Base-by-base conservation (phyloP, 1,140 invertebrate genomes). In the Drosophila takahashii region DNA sequence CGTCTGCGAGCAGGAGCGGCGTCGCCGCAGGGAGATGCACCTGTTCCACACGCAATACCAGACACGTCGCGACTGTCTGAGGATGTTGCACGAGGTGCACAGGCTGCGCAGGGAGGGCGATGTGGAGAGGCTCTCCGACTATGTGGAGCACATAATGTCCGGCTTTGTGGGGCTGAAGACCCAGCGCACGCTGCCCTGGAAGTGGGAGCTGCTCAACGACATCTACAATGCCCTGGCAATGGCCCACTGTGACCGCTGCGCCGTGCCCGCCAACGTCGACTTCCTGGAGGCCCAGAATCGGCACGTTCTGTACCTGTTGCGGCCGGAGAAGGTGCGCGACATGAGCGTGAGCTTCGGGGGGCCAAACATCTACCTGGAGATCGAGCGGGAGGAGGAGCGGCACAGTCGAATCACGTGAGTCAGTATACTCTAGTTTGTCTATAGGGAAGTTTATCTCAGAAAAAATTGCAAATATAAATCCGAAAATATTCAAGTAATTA, bases 181-280 rank as follows among this genome's bases (percentile, higher is more conserved):
- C 0, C 61, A 53, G 3, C 81, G 89, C 2, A 79, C 84, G 4
- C 62, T 92, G 64, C 90, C 90, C 29, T 91, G 90, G 85, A 92
- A 92, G 50, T 92, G 73, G 51, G 79, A 92, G 52, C 91, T 90
- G 41, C 22, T 91, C 8, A 87, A 76, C 47, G 90, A 92, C 4
- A 71, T 92, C 4, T 92, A 91, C 53, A 92, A 92, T 36, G 71
- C 54, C 3, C 13, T 92, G 36, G 90, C 64, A 0, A 32, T 92
- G 42, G 76, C 90, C 15, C 60, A 90, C 15, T 9, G 62, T 15
- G 90, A 90, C 44, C 26, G 48, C 10, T 81, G 73, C 10, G 6
- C 50, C 0, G 34, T 80, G 27, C 81, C 87, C 3, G 15, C 15
- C 10, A 70, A 77, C 5, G 22, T 86, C 1, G 78, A 87, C 11